A percentile compares a stretch with the other conserved stretches of the same genome.
Conservation (phyloP, 2,888 invertebrate genomes). For the Noctua janthina region DNA sequence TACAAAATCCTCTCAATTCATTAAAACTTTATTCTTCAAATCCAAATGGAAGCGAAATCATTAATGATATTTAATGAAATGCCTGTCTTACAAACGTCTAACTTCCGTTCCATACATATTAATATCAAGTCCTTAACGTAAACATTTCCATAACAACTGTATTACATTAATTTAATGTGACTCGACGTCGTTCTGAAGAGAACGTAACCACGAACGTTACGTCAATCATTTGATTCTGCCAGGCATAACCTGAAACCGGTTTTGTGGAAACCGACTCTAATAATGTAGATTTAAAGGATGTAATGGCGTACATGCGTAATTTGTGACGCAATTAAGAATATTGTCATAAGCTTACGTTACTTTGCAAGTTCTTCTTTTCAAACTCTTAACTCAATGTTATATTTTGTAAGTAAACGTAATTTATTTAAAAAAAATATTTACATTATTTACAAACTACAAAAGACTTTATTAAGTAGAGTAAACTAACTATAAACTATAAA, state of each 20-base stretch:
- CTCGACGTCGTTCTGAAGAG: constrained; percentile 45
- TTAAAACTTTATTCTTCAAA: not conserved
- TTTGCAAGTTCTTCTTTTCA: not conserved
- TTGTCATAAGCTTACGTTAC: constrained; percentile 17
- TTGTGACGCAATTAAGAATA: constrained; percentile 46
- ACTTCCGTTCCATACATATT: constrained; percentile 15
- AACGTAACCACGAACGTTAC: constrained; percentile 46
- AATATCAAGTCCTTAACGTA: constrained; percentile 36
- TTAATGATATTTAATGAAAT: constrained; percentile 11
- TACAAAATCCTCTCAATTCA: not conserved
- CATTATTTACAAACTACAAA: too few species aligned
- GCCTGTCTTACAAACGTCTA: constrained; percentile 6
- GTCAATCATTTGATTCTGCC: constrained; percentile 42
- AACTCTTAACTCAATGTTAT: not conserved
- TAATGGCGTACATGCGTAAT: constrained; percentile 48
- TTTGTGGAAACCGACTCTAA: constrained; percentile 48
- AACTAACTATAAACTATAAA: too few species aligned
- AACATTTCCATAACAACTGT: constrained; percentile 48
- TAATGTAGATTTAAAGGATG: constrained; percentile 20
- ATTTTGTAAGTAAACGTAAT: not conserved
- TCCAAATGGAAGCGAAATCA: not conserved
- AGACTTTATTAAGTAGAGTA: too few species aligned
- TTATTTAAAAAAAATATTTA: too few species aligned
- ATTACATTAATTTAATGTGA: constrained; percentile 52
- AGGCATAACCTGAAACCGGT: constrained; percentile 23